Evolutionary conservation across 2,888 invertebrate genomes (phyloP).

Genomic region (Lysandra coridon): DNA sequence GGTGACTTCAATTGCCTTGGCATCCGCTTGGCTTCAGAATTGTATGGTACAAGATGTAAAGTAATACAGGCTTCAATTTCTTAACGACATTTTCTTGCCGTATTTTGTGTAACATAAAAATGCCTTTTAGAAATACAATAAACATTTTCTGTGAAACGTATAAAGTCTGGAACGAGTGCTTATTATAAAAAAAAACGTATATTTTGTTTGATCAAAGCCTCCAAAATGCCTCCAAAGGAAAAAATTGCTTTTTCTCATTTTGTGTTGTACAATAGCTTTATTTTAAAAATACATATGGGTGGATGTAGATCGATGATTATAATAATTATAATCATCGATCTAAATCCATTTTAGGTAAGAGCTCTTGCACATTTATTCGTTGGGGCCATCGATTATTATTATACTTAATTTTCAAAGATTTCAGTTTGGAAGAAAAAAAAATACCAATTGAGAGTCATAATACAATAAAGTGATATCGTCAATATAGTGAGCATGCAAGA

Average conservation of each 20-base stretch:
- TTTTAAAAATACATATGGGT: neutral
- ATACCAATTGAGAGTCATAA: too few relatives aligned
- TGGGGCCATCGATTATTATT: too few relatives aligned
- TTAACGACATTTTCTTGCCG: constrained; percentile 24
- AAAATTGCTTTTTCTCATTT: neutral
- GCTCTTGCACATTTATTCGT: too few relatives aligned
- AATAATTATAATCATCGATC: too few relatives aligned
- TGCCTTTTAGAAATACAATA: constrained; percentile 6
- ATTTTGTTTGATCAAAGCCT: neutral
- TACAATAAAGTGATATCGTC: too few relatives aligned
- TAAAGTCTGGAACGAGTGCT: neutral
- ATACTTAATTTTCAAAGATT: too few relatives aligned
- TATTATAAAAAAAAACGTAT: neutral
- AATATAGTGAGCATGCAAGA: too few relatives aligned
- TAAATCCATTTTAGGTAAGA: too few relatives aligned
- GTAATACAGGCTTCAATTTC: constrained; percentile 25
- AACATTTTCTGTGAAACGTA: neutral
- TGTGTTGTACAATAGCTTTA: neutral
- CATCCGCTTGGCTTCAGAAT: constrained; percentile 49
- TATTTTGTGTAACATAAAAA: constrained; percentile 26
- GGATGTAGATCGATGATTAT: neutral
- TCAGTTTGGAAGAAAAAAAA: too few relatives aligned
- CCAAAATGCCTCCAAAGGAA: neutral
- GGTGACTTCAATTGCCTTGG: constrained; percentile 66
- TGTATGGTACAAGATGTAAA: constrained; percentile 41